Evolutionary conservation across 2,888 invertebrate species (phyloP), one percentile per base, ranked within the genome.

Genomic region (Saturnia japonica): DNA sequence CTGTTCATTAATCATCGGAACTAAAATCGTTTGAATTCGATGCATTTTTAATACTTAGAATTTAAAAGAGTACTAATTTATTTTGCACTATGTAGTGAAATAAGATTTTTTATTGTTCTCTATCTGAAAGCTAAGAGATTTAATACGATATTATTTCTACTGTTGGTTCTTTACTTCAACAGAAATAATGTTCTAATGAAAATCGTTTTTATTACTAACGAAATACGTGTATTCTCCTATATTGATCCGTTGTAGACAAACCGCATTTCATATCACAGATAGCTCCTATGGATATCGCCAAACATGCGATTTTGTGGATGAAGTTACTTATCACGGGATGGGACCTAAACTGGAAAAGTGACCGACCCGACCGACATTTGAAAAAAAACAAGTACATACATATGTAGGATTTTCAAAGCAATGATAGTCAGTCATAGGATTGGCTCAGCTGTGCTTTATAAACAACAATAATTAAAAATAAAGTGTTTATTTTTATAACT

Each of bases 41-140:
- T 80, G 73, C 76, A 77, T 81, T 82, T 83, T 6, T n/a, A 51
- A 9, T 82, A 82, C 81, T 81, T 84, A 85, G 82, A 78, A 77
- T 77, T 76, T 74, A 80, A 77, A 78, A 82, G 80, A 78, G 76
- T 80, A 81, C 75, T 75, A 79, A 79, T 78, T 74, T 83, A 84
- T 77, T 81, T 83, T 82, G 82, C 78, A 88, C 88, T 87, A 88
- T 86, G 81, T 85, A 88, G 83, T 86, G 82, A 88, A 91, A 89
- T 89, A 85, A 88, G 85, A 80, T 88, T 87, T 88, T 89, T 84
- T 77, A 83, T 82, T 83, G 86, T 84, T 84, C 86, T 88, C 82
- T 74, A 83, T 77, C 78, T 76, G 79, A 81, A 81, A 85, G 81
- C 79, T 68, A 45, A 42, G 67, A 22, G 14, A 16, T 60, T 60